Percentiles rank a stretch among this genome's conserved stretches.
Conservation (phyloP, 1,140 invertebrate genomes). For the Drosophila ananassae region DNA sequence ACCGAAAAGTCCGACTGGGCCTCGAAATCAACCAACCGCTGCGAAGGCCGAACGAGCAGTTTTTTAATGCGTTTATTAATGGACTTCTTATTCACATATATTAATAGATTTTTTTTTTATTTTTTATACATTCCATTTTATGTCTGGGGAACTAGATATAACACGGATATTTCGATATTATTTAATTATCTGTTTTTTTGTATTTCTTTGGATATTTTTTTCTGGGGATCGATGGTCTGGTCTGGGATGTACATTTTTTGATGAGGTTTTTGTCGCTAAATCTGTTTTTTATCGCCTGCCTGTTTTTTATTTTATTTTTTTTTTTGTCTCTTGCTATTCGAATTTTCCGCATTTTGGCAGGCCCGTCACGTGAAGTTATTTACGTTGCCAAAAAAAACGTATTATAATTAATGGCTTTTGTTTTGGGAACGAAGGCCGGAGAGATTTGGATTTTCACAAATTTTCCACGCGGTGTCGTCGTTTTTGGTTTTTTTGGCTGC, state of each 20-base stretch:
- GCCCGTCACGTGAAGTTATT: conserved; percentile 72
- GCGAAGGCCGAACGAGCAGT: conserved; percentile 22
- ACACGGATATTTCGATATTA: not conserved
- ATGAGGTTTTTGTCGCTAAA: conserved; percentile 32
- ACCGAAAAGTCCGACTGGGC: too few relatives aligned
- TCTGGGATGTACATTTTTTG: conserved; percentile 1
- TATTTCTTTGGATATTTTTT: not conserved
- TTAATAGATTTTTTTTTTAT: not conserved
- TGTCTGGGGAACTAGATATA: not conserved
- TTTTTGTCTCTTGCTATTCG: not conserved
- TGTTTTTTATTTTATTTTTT: not conserved
- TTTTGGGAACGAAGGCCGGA: conserved; percentile 45
- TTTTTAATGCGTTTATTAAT: conserved; percentile 35
- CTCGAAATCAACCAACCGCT: conserved; percentile 26
- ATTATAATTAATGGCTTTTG: conserved; percentile 70
- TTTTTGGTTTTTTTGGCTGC: conserved; percentile 14
- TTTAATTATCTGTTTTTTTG: not conserved
- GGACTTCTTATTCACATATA: conserved; percentile 19
- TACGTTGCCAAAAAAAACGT: conserved; percentile 65
- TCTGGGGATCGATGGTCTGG: not conserved
- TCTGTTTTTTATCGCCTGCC: conserved; percentile 17
- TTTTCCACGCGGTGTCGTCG: conserved; percentile 42
- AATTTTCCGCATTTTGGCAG: conserved; percentile 40
- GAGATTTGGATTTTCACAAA: conserved; percentile 39
- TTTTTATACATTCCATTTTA: not conserved